Base-by-base conservation (phyloP, 2,113 vertebrate genomes). In the Gobius niger region DNA sequence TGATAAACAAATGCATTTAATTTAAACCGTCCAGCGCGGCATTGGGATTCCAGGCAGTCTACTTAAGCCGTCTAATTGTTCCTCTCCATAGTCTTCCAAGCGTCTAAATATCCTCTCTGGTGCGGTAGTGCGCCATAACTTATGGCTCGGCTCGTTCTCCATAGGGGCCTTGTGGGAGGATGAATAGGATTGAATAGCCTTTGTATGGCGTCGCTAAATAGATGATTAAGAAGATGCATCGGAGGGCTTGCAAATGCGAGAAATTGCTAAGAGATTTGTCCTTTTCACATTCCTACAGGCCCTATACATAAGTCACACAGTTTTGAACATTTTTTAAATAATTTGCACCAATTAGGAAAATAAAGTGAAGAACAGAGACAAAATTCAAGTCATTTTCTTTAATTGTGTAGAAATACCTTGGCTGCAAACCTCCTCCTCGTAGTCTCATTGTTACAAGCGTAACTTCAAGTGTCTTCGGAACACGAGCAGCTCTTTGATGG, bases 171-270 rank as follows among this genome's bases (percentile, higher is more conserved):
- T 65, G 63, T 65, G 59, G 67, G 53, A 61, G 69, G 49, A 70
- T 51, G 44, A 34, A 34, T 1, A 34, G 24, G 24, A 34, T 34
- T 34, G 24, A 34, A 34, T 4, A 34, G 24, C 24, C 24, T 4
- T 34, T 4, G 24, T 34, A 34, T 34, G 72, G 65, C 44, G 47
- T 70, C 54, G 57, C 50, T 78, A 73, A 76, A 77, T 71, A 65
- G 77, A 63, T 83, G 77, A 76, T 83, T 50, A 68, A 56, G 70
- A 70, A 64, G 66, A 75, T 52, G 60, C 74, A 61, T 72, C 47
- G 65, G 56, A 73, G 47, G 56, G 69, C 65, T 75, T 67, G 64
- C 47, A 62, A 34, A 34, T 34, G 7, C 3, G 13, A 49, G 47
- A 49, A 14, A 6, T 51, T 51, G 15, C 15, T 51, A 24, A 24